Conservation (phyloP, 1,140 invertebrate species). For the Cephus cinctus region DNA sequence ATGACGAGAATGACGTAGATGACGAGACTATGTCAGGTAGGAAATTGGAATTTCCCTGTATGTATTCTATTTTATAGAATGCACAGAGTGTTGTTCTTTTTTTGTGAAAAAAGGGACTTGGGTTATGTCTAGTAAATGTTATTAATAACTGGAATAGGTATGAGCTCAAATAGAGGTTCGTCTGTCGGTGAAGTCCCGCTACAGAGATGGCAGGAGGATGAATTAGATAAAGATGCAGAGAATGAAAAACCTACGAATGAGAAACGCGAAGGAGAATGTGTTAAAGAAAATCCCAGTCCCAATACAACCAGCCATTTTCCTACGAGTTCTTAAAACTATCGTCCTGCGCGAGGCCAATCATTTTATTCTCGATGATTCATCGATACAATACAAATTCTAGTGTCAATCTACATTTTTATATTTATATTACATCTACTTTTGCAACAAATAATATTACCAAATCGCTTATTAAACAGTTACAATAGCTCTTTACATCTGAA, state of each 20-base stretch:
- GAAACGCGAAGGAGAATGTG: conserved; percentile 22
- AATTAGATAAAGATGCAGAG: conserved; percentile 25
- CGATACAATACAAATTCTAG: too few relatives aligned
- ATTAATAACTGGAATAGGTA: conserved; percentile 25
- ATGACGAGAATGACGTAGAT: conserved; percentile 80
- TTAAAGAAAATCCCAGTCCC: conserved; percentile 22
- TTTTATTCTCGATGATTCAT: neutral
- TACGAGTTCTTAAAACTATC: conserved; percentile 6
- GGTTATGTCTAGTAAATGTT: neutral
- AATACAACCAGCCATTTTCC: conserved; percentile 14
- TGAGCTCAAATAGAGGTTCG: conserved; percentile 29
- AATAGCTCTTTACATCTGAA: neutral
- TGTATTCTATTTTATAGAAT: too few relatives aligned
- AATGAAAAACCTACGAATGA: conserved; percentile 30
- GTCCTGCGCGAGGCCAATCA: neutral
- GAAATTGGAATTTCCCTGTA: conserved; percentile 15
- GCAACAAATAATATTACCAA: too few relatives aligned
- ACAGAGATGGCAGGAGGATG: conserved; percentile 6
- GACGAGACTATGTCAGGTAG: conserved; percentile 82
- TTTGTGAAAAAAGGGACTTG: conserved; percentile 10
- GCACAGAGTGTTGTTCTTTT: neutral
- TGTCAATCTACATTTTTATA: too few relatives aligned
- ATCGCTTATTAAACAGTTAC: neutral
- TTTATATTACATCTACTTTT: too few relatives aligned
- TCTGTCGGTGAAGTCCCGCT: conserved; percentile 9